These are phyloP conservation scores for Erpobdella octoculata DNA, from an alignment of 2,888 invertebrate species.

Conservation along the genomic window DNA sequence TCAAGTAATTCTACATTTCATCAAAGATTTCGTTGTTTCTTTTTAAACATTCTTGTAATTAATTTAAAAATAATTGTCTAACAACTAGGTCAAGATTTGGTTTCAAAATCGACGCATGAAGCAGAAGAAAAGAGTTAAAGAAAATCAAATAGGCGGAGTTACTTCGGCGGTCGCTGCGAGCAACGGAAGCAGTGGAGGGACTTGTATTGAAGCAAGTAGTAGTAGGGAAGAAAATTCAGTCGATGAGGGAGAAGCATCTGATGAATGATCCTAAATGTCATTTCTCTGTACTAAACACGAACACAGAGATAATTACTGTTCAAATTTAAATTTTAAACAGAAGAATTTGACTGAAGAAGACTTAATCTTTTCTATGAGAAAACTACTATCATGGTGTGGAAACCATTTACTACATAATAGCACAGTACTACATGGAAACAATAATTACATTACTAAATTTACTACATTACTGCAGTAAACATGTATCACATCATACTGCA, in stretches of 20 bases:
- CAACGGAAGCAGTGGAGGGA: conserved; percentile 5
- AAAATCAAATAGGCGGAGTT: conserved; percentile 6
- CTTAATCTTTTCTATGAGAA: too few relatives aligned
- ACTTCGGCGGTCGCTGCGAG: not conserved
- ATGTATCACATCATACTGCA: too few relatives aligned
- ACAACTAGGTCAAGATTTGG: conserved; percentile 20
- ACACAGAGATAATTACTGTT: too few relatives aligned
- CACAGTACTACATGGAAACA: too few relatives aligned
- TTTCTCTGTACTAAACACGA: too few relatives aligned
- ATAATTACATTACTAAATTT: too few relatives aligned
- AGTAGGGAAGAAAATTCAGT: conserved; percentile 14
- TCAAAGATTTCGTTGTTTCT: not conserved
- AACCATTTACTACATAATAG: too few relatives aligned
- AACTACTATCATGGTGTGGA: too few relatives aligned
- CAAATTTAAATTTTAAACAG: too few relatives aligned
- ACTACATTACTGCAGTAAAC: too few relatives aligned
- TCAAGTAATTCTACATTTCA: conserved; percentile 56
- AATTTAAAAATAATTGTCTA: not conserved
- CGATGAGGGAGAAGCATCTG: conserved; percentile 17
- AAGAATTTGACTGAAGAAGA: too few relatives aligned
- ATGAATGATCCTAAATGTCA: too few relatives aligned
- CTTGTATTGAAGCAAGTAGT: conserved; percentile 18
- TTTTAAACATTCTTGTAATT: not conserved
- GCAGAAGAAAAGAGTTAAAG: conserved; percentile 23
- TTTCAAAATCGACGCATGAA: conserved; percentile 26